Percentiles rank a stretch among this genome's conserved stretches.
Evolutionary conservation across 2,888 invertebrate genomes (phyloP).

Genomic region (Agapostemon virescens): DNA sequence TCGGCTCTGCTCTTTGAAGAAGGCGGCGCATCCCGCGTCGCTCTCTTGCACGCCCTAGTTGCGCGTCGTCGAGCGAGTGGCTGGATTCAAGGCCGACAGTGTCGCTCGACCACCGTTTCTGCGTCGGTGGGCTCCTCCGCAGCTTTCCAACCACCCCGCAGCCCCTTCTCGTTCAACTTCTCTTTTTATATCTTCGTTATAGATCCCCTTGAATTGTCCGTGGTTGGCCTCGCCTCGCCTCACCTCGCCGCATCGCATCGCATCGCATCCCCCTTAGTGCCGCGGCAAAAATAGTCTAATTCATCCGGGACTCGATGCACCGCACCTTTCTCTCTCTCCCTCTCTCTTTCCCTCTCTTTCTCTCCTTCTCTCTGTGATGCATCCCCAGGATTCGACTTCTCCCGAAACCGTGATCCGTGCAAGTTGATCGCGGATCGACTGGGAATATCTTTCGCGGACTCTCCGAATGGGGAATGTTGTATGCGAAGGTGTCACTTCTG

Average conservation of each 20-base stretch:
- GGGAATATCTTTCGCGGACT: not conserved
- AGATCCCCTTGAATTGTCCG: conserved; percentile 11
- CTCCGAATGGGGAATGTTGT: no score
- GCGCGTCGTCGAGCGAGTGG: conserved; percentile 55
- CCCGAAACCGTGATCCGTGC: not conserved
- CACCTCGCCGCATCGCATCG: not conserved
- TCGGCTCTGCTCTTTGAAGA: conserved; percentile 47
- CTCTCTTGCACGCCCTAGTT: conserved; percentile 61
- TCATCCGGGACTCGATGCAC: not conserved
- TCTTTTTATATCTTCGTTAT: conserved; percentile 15
- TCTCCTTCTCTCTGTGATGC: no score
- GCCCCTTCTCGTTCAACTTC: conserved; percentile 1
- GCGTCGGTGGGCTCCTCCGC: conserved; percentile 40
- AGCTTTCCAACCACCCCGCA: conserved; percentile 4
- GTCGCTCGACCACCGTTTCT: conserved; percentile 48
- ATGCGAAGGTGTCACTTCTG: no score
- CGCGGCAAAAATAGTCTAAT: not conserved
- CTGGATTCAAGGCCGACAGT: conserved; percentile 62
- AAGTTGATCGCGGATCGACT: not conserved
- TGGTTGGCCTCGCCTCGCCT: conserved; percentile 4
- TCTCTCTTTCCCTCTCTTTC: no score
- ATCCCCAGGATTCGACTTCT: not conserved
- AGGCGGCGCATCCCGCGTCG: conserved; percentile 33
- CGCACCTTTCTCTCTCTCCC: not conserved
- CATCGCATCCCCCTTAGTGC: not conserved